phyloP scores from a whole-genome alignment of 2,113 vertebrate genomes.

The Emberiza fucata region DNA sequence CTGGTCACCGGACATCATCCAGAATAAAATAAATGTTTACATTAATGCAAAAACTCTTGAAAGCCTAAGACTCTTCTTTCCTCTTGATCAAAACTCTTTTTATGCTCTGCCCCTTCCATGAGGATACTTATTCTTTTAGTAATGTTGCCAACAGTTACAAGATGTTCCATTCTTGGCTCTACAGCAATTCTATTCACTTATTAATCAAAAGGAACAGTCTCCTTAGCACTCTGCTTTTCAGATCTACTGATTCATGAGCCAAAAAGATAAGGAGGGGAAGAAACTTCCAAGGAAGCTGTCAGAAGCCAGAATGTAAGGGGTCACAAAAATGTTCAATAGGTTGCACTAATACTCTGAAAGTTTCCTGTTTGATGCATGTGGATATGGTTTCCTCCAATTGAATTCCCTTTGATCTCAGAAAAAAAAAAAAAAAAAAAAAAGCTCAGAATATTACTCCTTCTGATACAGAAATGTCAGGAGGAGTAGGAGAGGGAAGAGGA shows the following conservation, averaged over 20 bases:
- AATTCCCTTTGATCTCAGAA: constrained; percentile 10
- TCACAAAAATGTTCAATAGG: background rate
- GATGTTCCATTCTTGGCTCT: constrained; percentile 55
- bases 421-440: background rate
- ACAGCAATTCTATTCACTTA: constrained; percentile 50
- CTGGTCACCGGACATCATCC: background rate
- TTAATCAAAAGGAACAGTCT: constrained; percentile 52
- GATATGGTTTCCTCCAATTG: background rate
- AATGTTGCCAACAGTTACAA: constrained; percentile 40
- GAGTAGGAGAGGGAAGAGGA: constrained; percentile 33
- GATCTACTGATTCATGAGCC: constrained; percentile 29
- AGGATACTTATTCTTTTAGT: constrained; percentile 33
- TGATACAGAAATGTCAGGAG: constrained; percentile 43
- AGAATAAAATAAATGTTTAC: constrained; percentile 27
- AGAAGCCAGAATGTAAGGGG: background rate
- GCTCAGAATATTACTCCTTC: constrained; percentile 24
- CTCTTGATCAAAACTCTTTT: background rate
- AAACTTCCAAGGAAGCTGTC: constrained; percentile 10
- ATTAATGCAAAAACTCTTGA: constrained; percentile 2
- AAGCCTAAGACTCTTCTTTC: background rate
- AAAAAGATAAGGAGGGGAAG: background rate
- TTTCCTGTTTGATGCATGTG: background rate
- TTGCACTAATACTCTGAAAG: background rate
- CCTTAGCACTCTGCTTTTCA: constrained; percentile 10
- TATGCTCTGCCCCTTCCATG: background rate